phyloP scores from a whole-genome alignment of 2,888 invertebrate genomes.

The Elysia crispata region DNA sequence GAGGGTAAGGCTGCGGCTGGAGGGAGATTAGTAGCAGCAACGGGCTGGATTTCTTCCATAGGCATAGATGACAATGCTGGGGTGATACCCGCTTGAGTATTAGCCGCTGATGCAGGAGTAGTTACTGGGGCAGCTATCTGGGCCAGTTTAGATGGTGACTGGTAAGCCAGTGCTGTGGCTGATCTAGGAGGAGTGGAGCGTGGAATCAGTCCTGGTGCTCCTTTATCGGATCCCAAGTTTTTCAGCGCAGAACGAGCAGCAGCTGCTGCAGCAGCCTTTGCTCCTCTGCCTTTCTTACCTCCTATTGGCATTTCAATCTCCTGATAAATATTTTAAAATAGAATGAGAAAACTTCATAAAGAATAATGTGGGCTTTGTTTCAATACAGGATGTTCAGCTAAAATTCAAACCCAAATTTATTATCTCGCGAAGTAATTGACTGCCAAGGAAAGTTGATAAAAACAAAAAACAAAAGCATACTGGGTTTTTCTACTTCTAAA shows the following conservation, averaged over 20 bases:
- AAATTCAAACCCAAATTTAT: no score
- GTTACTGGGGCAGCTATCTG: conserved; percentile 50
- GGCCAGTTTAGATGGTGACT: conserved; percentile 54
- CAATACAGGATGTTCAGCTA: no score
- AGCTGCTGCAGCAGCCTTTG: conserved; percentile 47
- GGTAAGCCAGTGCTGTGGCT: conserved; percentile 56
- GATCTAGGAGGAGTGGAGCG: conserved; percentile 52
- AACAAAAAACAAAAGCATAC: no score
- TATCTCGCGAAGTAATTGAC: no score
- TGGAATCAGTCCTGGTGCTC: conserved; percentile 45
- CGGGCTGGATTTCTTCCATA: conserved; percentile 45
- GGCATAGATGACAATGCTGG: conserved; percentile 38
- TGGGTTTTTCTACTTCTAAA: no score
- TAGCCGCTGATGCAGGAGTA: conserved; percentile 55
- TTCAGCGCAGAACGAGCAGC: conserved; percentile 43
- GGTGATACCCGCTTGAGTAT: conserved; percentile 44
- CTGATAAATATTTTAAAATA: conserved; percentile 58
- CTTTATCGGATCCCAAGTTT: conserved; percentile 38
- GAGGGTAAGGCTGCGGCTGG: conserved; percentile 66
- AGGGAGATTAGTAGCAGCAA: conserved; percentile 47
- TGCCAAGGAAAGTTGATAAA: no score
- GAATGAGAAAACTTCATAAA: no score
- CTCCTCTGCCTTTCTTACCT: conserved; percentile 48
- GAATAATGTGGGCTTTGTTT: no score
- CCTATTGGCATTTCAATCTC: conserved; percentile 76